Evolutionary conservation across 2,113 vertebrate genomes (phyloP).

Genomic region (Haliaeetus leucogaster): DNA sequence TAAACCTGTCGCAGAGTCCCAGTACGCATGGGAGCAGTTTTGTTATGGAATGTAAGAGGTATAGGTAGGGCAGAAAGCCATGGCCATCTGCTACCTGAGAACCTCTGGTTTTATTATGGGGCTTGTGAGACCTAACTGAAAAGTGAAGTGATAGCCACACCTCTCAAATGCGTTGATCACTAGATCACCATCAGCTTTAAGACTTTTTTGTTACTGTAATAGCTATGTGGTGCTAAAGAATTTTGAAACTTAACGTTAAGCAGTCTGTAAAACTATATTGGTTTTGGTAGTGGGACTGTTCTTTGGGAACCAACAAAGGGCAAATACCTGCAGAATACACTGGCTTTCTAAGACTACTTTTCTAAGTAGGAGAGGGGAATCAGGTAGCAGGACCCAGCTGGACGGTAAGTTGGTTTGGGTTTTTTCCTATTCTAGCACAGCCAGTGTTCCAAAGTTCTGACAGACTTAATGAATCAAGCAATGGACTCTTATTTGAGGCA

Average conservation of each 20-base stretch:
- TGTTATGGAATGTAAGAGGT: background rate
- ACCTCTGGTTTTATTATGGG: background rate
- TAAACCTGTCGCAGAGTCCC: background rate
- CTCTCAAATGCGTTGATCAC: background rate
- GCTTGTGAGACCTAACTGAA: background rate
- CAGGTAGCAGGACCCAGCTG: background rate
- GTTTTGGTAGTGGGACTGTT: background rate
- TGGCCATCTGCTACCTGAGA: background rate
- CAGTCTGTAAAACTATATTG: background rate
- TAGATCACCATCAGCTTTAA: background rate
- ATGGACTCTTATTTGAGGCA: background rate
- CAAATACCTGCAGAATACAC: background rate
- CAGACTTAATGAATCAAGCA: background rate
- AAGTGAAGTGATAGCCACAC: too few species aligned
- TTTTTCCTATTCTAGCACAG: background rate
- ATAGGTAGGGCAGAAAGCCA: background rate
- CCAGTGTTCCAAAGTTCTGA: background rate
- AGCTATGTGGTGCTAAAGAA: background rate
- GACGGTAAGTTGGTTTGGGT: background rate
- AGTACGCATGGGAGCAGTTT: accelerated
- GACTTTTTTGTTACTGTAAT: background rate
- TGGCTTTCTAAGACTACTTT: background rate
- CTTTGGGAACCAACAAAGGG: background rate
- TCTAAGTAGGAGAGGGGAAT: background rate
- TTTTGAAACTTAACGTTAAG: background rate